These are phyloP conservation scores for Halcyon chelicuti DNA, from an alignment of 2,797 vertebrate genomes.

Conservation along the genomic window DNA sequence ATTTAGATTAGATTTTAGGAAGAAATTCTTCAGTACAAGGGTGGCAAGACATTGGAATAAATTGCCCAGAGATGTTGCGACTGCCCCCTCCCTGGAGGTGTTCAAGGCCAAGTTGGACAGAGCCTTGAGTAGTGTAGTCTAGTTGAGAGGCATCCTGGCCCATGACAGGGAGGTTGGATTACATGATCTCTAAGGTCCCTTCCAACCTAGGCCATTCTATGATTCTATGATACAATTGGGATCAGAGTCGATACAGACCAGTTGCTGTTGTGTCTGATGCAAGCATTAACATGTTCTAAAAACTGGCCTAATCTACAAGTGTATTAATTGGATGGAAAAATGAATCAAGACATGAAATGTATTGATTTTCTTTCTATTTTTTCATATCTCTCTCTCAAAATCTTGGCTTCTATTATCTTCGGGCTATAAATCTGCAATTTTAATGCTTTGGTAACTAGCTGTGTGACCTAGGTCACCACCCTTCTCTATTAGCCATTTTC, in stretches of 20 bases:
- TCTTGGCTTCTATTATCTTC: background rate
- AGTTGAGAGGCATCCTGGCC: no score
- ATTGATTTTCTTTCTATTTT: background rate
- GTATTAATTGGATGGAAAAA: background rate
- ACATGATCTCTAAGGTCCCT: no score
- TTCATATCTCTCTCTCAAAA: background rate
- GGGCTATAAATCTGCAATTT: background rate
- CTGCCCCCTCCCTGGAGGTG: no score
- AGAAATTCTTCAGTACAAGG: no score
- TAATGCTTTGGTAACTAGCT: background rate
- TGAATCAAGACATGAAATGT: background rate
- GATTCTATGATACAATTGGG: background rate
- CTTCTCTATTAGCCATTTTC: background rate
- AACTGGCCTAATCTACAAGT: background rate
- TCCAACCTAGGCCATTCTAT: no score
- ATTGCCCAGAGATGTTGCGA: no score
- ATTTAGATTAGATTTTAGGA: no score
- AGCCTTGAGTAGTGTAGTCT: no score
- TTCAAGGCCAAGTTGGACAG: no score
- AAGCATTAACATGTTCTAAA: background rate
- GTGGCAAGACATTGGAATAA: no score
- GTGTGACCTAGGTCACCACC: background rate
- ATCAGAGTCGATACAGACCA: background rate
- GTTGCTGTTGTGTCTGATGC: background rate
- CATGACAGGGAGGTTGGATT: no score